Percentiles rank a stretch among this genome's conserved stretches.
Evolutionary conservation across 2,113 vertebrate species (phyloP).

Genomic region (Eurypyga helias): DNA sequence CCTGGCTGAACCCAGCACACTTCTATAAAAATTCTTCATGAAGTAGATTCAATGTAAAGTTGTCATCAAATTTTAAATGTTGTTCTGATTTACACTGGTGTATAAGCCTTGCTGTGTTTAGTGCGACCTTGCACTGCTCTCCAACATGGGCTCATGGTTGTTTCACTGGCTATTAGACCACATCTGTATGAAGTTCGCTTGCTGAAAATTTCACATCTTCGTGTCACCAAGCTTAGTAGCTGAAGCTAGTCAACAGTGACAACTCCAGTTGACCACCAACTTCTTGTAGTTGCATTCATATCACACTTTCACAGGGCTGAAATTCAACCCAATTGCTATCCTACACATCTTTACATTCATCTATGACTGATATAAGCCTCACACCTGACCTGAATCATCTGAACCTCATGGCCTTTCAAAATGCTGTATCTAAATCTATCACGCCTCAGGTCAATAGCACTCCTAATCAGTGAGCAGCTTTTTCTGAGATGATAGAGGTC

Average conservation of each 20-base stretch:
- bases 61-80: neutral
- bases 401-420: neutral
- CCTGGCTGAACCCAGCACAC: too few relatives aligned
- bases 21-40: neutral
- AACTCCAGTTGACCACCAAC: too few relatives aligned
- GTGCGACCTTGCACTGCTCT: neutral
- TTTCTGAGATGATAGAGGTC: neutral
- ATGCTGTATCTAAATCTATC: neutral
- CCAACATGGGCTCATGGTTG: neutral
- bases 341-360: neutral
- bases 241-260: neutral
- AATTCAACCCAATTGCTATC: neutral
- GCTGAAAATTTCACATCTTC: neutral
- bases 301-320: neutral
- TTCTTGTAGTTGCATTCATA: neutral
- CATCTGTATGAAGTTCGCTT: neutral
- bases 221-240: neutral
- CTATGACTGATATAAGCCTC: neutral
- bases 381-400: neutral
- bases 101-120: neutral
- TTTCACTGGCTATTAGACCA: neutral
- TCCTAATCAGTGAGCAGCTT: fast-evolving
- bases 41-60: neutral
- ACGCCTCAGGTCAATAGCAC: neutral
- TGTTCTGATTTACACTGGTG: neutral